phyloP scores from a whole-genome alignment of 2,797 vertebrate genomes.

The Halcyon chelicuti region DNA sequence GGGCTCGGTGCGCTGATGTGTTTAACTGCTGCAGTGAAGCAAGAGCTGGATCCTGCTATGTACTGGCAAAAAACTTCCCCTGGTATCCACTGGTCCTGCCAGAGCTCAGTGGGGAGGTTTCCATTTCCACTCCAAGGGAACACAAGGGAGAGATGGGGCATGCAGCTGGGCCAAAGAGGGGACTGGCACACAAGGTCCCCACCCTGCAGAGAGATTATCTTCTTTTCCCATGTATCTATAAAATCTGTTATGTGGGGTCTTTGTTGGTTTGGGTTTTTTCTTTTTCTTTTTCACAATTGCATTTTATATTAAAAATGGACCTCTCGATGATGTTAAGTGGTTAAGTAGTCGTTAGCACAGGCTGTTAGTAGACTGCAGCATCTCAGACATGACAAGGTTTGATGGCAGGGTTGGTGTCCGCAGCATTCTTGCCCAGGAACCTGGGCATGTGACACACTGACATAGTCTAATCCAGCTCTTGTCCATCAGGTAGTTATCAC shows the following conservation, averaged over 20 bases:
- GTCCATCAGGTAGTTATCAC: neutral
- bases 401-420: neutral
- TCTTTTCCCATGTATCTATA: constrained; percentile 23
- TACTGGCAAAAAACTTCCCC: neutral
- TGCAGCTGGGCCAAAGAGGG: neutral
- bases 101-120: constrained; percentile 40
- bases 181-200: neutral
- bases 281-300: neutral
- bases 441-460: neutral
- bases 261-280: neutral
- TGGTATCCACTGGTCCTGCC: constrained; percentile 22
- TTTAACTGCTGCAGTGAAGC: constrained; percentile 12
- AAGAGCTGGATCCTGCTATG: neutral
- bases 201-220: neutral
- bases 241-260: neutral
- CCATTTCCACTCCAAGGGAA: constrained; percentile 8
- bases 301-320: constrained; percentile 23
- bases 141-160: neutral
- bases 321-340: fast-evolving
- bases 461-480: neutral
- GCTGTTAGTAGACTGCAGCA: neutral
- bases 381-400: neutral
- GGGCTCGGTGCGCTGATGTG: neutral
- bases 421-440: neutral
- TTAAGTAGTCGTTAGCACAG: neutral